A percentile compares a stretch with the other conserved stretches of the same genome.
phyloP scores from a whole-genome alignment of 2,113 vertebrate genomes.

The Penelope pileata region DNA sequence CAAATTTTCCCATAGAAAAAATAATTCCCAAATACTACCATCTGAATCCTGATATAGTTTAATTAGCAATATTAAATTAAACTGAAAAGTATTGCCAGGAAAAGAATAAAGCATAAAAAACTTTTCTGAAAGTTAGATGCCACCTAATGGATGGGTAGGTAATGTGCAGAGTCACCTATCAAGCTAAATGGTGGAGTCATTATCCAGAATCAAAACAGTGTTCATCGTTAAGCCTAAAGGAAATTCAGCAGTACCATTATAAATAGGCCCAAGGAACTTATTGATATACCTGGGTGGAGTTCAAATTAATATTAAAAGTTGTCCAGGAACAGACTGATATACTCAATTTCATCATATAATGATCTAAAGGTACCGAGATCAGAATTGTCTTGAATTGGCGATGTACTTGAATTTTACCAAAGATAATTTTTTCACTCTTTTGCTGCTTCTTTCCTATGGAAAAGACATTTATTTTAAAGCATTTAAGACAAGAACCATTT shows the following conservation, averaged over 20 bases:
- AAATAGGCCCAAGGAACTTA: not conserved
- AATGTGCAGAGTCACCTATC: not conserved
- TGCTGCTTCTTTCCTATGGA: not conserved
- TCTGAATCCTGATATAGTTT: not conserved
- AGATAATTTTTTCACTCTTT: not conserved
- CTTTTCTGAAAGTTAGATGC: not conserved
- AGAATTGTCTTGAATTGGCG: not conserved
- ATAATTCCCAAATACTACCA: not conserved
- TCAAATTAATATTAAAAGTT: not conserved
- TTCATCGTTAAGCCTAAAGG: not conserved
- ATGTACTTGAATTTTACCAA: not conserved
- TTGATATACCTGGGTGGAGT: not conserved
- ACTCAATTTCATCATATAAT: not conserved
- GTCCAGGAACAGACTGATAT: not conserved
- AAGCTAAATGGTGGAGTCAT: not conserved
- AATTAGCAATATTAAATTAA: not conserved
- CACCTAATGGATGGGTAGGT: not conserved
- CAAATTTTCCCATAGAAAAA: not conserved
- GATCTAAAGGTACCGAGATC: not conserved
- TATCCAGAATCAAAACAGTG: not conserved
- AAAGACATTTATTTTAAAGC: not conserved
- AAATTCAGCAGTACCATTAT: not conserved
- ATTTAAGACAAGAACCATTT: not conserved
- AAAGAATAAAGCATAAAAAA: not conserved
- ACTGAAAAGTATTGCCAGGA: not conserved